Evolutionary conservation across 2,797 vertebrate genomes (phyloP), one percentile per base, ranked within the genome.

Genomic region (Coregonus suidteri): DNA sequence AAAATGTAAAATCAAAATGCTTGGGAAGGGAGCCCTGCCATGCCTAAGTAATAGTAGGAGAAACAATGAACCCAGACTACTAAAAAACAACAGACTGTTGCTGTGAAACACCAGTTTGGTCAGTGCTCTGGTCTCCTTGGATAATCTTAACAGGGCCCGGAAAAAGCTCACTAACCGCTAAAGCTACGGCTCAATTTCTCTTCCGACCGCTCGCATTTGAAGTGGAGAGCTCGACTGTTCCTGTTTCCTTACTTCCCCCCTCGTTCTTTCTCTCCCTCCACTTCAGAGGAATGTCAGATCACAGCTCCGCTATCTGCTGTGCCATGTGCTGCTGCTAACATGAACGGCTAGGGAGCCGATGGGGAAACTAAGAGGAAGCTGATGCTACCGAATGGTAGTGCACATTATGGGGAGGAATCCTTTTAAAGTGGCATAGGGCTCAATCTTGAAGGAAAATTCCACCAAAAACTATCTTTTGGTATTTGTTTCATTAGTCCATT

Each of bases 241-340:
- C 1, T 5, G 14, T 16, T n/a, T 25, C n/a, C 18, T 25, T n/a
- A 6, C 59, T 64, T 25, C 7, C 59, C 6, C 59, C 20, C n/a
- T 64, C 6, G 35, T 31, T 16, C 68, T 70, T 34, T 68, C 11
- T 13, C n/a, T 70, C 15, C 2, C 37, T 70, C 68, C 3, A 25
- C 41, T 47, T 70, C 68, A 20, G 68, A 70, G 18, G 5, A 47
- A 41, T n/a, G 18, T 37, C 34, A 70, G 68, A 47, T 41, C 37
- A 70, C 35, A 70, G 37, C 68, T 70, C 35, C 2, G 35, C 68
- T 70, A 70, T 20, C 37, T 70, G 37, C 37, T 41, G n/a, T 47
- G 41, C 41, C 41, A 2, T 47, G 41, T 47, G 7, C 41, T 31
- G 16, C 66, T 31, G 14, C 64, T 31, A 30, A 34, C 66, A 68